These are phyloP conservation scores for Holothuria glaberrima DNA, from an alignment of 35 echinoderm and acorn worm species.

Conservation along the genomic window DNA sequence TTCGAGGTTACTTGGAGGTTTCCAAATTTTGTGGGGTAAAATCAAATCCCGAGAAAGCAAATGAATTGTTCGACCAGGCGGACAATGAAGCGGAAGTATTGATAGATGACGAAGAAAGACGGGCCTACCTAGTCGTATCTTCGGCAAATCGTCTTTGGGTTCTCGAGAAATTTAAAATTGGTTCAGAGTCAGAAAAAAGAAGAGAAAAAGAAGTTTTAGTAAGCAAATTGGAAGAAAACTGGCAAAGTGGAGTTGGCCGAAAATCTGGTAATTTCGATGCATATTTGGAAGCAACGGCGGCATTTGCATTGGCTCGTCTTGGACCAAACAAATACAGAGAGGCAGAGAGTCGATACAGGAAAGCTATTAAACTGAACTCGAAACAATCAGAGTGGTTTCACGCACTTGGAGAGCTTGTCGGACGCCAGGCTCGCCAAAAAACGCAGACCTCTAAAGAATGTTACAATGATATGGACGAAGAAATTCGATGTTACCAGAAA, in stretches of 20 bases:
- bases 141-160: conserved; percentile 34
- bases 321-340: conserved; percentile 37
- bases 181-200: background rate
- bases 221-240: background rate
- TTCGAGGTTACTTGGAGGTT: conserved; percentile 17
- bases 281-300: background rate
- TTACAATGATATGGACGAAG: conserved; percentile 19
- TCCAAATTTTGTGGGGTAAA: conserved; percentile 19
- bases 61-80: conserved; percentile 2
- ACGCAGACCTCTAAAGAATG: background rate
- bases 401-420: background rate
- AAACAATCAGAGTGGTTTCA: conserved; percentile 9
- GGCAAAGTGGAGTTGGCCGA: background rate
- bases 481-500: conserved; percentile 17
- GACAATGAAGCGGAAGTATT: background rate
- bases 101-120: background rate
- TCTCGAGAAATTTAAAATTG: background rate
- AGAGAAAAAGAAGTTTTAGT: background rate
- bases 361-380: background rate
- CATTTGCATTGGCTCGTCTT: conserved; percentile 35
- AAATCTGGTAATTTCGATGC: background rate
- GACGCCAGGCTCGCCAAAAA: background rate
- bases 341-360: background rate
- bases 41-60: conserved; percentile 3
- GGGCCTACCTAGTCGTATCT: background rate